phyloP scores from a whole-genome alignment of 2,888 invertebrate species.

The Mechanitis mazaeus region DNA sequence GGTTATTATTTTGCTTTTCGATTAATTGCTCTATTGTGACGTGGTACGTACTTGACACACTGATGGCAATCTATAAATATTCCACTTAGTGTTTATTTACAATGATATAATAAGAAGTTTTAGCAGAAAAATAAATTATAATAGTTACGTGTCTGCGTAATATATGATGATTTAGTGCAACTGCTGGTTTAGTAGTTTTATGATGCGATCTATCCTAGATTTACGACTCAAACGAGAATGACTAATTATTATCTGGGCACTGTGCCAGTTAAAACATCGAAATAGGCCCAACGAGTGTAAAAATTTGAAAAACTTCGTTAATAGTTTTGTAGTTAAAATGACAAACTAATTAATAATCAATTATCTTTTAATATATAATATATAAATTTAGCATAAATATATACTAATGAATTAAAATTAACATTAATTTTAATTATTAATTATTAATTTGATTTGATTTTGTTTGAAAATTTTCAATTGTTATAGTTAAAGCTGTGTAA shows the following conservation, averaged over 20 bases:
- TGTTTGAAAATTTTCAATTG: background rate
- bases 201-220: conserved; percentile 50
- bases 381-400: too few species aligned
- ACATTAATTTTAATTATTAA: background rate
- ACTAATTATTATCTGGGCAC: conserved; percentile 69
- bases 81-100: background rate
- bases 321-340: conserved; percentile 15
- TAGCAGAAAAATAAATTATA: background rate
- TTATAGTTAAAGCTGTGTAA: background rate
- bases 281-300: conserved; percentile 34
- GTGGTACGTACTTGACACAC: conserved; percentile 6
- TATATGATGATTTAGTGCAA: background rate
- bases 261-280: conserved; percentile 45
- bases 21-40: conserved; percentile 6
- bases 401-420: too few species aligned
- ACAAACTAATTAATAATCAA: background rate
- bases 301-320: conserved; percentile 28
- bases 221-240: conserved; percentile 49
- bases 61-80: conserved; percentile 3
- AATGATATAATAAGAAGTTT: background rate
- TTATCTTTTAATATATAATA: too few species aligned
- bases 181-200: conserved; percentile 33
- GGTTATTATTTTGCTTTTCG: conserved; percentile 5
- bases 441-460: background rate
- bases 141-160: background rate